Evolutionary conservation across 2,888 invertebrate species (phyloP), one percentile per base, ranked within the genome.

Genomic region (Phyllotreta cruciferae): DNA sequence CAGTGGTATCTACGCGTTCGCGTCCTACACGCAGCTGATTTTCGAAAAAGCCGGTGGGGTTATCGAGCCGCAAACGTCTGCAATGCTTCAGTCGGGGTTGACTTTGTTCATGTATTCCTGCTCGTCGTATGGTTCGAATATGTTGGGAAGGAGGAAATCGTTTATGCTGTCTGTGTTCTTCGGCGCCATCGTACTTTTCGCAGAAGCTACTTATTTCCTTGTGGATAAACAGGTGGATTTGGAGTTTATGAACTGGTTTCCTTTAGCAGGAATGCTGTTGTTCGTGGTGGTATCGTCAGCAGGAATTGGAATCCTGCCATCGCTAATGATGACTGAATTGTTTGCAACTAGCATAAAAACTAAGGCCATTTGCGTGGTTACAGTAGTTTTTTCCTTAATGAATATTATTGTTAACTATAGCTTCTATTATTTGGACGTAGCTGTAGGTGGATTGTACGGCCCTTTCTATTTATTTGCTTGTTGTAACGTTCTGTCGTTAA

Each of bases 301-400:
- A 24, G 78, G 77, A n/a, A 56, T 77, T 36, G 75, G 74, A 10
- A 69, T 75, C 6, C 67, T 77, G 10, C 78, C 78, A 1, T 72
- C 73, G 34, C 64, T 78, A n/a, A 71, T 78, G 70, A 24, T 72
- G 8, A 74, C 75, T 3, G 78, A 78, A 63, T 50, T 78, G 10
- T 78, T 77, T 58, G 73, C 77, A 3, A 70, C 75, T 7, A 77
- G 75, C 60, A 74, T 78, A 34, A 78, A 78, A 66, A 69, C 67
- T 2, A 77, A 78, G 70, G 78, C 72, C n/a, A 56, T 75, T 6
- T 64, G 69, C 6, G 13, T 76, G 3, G 50, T 74, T 13, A 77
- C 73, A 56, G 66, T 76, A 11, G 70, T 71, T 45, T 71, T 75
- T 47, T 75, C 74, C 3, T 6, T 73, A 0, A 64, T 70, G 39